A percentile compares a stretch with the other conserved stretches of the same genome.
Conservation (phyloP, 2,888 invertebrate genomes). For the Antheraea assamensis region DNA sequence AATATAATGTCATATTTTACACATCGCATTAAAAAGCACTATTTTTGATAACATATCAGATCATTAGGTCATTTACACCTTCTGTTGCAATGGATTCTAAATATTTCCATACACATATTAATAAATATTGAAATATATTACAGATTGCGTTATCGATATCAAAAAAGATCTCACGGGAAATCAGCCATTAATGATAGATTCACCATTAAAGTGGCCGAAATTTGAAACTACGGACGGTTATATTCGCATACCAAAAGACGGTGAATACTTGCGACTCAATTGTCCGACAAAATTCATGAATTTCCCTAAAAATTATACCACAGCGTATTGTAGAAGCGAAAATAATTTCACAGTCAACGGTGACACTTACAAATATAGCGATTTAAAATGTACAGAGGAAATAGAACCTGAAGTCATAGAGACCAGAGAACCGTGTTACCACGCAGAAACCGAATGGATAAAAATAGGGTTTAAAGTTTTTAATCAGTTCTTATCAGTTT, state of each 20-base stretch:
- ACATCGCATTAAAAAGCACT: not conserved
- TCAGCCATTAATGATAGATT: conserved; percentile 44
- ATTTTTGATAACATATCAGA: not conserved
- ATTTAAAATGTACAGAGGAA: conserved; percentile 47
- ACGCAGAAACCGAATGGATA: conserved; percentile 37
- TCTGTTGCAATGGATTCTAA: too few species aligned
- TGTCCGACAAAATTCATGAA: conserved; percentile 44
- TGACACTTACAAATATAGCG: conserved; percentile 35
- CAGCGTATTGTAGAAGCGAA: conserved; percentile 42
- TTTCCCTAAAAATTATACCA: conserved; percentile 29
- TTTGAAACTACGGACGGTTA: conserved; percentile 34
- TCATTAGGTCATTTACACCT: not conserved
- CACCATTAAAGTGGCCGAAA: conserved; percentile 28
- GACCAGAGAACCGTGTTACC: conserved; percentile 36
- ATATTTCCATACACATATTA: not conserved
- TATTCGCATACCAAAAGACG: conserved; percentile 38
- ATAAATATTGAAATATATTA: conserved; percentile 27
- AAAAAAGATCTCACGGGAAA: conserved; percentile 35
- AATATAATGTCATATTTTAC: not conserved
- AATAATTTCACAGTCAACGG: conserved; percentile 37
- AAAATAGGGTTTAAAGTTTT: conserved; percentile 41
- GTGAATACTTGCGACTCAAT: conserved; percentile 34
- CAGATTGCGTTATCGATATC: conserved; percentile 54
- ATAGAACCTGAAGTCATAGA: conserved; percentile 29
- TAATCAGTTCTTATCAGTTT: conserved; percentile 37